Conservation (phyloP, 2,113 vertebrate species). For the Tretioscincus oriximinensis region DNA sequence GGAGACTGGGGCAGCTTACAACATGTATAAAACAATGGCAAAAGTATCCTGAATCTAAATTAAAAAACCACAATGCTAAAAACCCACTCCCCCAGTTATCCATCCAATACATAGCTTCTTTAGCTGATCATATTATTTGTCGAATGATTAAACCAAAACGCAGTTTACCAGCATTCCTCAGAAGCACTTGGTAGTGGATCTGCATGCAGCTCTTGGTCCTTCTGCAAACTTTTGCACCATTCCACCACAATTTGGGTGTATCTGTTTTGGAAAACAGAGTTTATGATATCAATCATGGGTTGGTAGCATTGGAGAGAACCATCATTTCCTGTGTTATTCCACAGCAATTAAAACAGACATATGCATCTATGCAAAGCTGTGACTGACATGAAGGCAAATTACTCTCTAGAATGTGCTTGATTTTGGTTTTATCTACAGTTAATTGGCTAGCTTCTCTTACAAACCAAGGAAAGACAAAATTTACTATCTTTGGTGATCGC, state of each 20-base stretch:
- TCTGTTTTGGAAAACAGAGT: constrained; percentile 53
- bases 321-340: neutral
- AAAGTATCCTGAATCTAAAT: too few species aligned
- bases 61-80: too few species aligned
- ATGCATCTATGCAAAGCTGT: neutral
- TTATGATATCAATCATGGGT: neutral
- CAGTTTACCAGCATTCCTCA: constrained; percentile 71
- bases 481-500: too few species aligned
- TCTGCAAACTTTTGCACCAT: constrained; percentile 72
- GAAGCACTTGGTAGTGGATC: constrained; percentile 1
- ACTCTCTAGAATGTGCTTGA: neutral
- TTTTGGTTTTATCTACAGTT: neutral
- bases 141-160: neutral
- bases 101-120: too few species aligned
- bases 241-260: constrained; percentile 66
- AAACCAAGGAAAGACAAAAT: neutral
- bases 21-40: too few species aligned
- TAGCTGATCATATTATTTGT: too few species aligned
- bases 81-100: too few species aligned
- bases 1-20: too few species aligned
- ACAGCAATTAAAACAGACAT: neutral
- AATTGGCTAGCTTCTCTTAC: too few species aligned
- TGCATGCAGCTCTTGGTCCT: constrained; percentile 17
- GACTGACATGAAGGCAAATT: neutral
- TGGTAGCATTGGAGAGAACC: constrained; percentile 16